Base-by-base conservation (phyloP, 2,113 vertebrate species). In the Sinocyclocheilus anophthalmus region DNA sequence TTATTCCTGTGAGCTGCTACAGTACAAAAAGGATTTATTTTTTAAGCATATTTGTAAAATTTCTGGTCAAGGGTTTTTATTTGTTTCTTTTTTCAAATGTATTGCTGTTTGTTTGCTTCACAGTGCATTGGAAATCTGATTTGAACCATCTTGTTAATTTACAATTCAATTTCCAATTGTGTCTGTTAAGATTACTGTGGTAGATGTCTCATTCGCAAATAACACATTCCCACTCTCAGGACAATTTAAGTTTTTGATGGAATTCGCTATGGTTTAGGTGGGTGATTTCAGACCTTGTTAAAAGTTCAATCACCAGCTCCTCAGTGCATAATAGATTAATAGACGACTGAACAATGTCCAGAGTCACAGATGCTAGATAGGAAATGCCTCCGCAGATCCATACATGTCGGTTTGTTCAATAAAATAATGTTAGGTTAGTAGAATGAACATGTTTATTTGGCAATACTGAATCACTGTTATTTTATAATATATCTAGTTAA, bases 241-340 rank as follows among this genome's bases (percentile, higher is more conserved):
- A 86, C 75, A 86, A 86, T 78, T 75, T 86, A 84, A 6, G 55
- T 48, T 84, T 75, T 79, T 88, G 83, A 88, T 86, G 61, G 69
- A 81, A 86, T 86, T 76, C 37, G 50, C n/a, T 75, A 55, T 84
- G 78, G 57, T 70, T 65, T 79, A 83, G 75, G 67, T 39, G 77
- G 72, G 84, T 75, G 81, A 88, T 84, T 84, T 84, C 77, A 86
- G 84, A 88, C 53, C 84, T 84, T 88, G 87, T 88, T 86, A 86
- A 86, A 88, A 88, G 81, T 88, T 86, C 76, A 84, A 86, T 88
- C 83, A 88, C 57, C 18, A 45, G 50, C 81, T 84, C 9, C 48
- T 76, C 59, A 1, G 75, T 18, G n/a, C 16, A 57, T 88, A 76
- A 84, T 80, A 57, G 57, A 80, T 86, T 48, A 88, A 86, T 48